phyloP scores from a whole-genome alignment of 2,797 vertebrate genomes.

The Hoplostethus mediterraneus region DNA sequence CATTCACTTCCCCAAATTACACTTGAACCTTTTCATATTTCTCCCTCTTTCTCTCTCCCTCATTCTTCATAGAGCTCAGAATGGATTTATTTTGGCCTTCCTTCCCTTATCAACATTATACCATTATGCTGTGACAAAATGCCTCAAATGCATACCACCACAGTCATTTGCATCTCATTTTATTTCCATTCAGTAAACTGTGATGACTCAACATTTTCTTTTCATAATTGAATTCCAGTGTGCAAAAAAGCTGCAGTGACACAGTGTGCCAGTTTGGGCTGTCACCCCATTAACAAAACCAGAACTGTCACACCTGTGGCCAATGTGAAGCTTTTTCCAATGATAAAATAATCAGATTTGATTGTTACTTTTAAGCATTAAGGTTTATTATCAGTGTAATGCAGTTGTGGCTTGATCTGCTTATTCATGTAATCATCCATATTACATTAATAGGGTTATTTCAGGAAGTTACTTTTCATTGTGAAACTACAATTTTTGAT shows the following conservation, averaged over 20 bases:
- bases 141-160: slow-evolving; percentile 75
- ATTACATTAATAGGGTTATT: neutral
- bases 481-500: neutral
- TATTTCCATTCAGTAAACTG: slow-evolving; percentile 74
- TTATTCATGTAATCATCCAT: neutral
- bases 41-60: slow-evolving; percentile 47
- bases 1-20: slow-evolving; percentile 31
- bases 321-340: neutral
- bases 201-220: slow-evolving; percentile 79
- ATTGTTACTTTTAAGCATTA: neutral
- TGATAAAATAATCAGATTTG: too few relatives aligned
- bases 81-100: slow-evolving; percentile 69
- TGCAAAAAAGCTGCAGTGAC: slow-evolving; percentile 60
- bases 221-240: slow-evolving; percentile 81
- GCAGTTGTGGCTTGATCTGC: neutral
- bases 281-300: neutral
- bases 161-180: slow-evolving; percentile 84
- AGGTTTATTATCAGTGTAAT: neutral
- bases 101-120: slow-evolving; percentile 76
- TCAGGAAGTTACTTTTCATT: slow-evolving; percentile 2
- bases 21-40: slow-evolving; percentile 44
- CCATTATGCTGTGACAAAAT: slow-evolving; percentile 78
- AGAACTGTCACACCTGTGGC: neutral
- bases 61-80: slow-evolving; percentile 43
- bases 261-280: slow-evolving; percentile 46